A percentile compares a stretch with the other conserved stretches of the same genome.
Conservation (phyloP, 2,797 vertebrate genomes). For the Rhinoraja longicauda region DNA sequence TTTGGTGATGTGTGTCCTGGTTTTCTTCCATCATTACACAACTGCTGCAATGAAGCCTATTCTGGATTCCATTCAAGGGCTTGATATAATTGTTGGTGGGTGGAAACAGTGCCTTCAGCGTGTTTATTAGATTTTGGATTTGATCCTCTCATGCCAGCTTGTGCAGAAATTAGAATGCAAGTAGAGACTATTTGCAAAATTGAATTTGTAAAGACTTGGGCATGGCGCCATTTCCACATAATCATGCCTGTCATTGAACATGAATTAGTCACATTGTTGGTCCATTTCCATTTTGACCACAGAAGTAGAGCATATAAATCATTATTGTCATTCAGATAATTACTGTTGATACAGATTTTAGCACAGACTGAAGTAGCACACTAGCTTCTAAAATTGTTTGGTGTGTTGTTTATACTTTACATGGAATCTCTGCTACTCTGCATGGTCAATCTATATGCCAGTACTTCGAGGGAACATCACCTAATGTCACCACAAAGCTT, state of each 20-base stretch:
- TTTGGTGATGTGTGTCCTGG: background rate
- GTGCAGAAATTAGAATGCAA: background rate
- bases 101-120: slow-evolving; percentile 3
- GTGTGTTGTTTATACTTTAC: background rate
- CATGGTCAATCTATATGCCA: background rate
- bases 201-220: background rate
- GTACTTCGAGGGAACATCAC: background rate
- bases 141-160: background rate
- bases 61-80: background rate
- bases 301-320: background rate
- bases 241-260: background rate
- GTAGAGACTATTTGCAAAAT: background rate
- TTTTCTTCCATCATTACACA: background rate
- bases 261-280: background rate
- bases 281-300: background rate
- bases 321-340: background rate
- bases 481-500: background rate
- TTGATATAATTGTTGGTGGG: background rate
- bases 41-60: background rate
- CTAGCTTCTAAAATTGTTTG: background rate
- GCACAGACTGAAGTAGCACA: background rate
- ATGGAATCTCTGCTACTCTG: background rate
- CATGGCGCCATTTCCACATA: background rate
- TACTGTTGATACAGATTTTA: slow-evolving; percentile 22
- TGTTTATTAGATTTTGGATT: slow-evolving; percentile 1